Conservation (phyloP, 1,140 invertebrate species). For the Mercenaria mercenaria region DNA sequence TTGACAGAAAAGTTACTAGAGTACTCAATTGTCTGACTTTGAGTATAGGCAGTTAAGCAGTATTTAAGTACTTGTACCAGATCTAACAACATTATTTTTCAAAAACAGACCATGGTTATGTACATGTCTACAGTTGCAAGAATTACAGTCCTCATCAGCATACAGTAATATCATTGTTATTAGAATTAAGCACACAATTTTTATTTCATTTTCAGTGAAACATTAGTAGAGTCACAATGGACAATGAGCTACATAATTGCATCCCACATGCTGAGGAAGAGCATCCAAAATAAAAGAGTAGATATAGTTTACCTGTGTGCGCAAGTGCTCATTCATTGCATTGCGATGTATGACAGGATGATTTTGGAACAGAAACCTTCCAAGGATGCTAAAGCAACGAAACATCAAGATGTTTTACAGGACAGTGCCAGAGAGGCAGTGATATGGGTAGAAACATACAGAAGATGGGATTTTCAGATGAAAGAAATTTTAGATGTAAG, state of each 20-base stretch:
- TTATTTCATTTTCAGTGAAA: not conserved
- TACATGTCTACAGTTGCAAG: not conserved
- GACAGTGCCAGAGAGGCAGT: no score
- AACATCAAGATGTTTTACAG: not conserved
- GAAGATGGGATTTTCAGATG: not conserved
- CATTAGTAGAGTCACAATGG: not conserved
- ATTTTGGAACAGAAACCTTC: not conserved
- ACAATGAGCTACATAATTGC: not conserved
- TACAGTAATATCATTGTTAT: not conserved
- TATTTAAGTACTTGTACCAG: no score
- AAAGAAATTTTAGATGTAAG: not conserved
- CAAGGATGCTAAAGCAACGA: not conserved
- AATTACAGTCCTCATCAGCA: no score
- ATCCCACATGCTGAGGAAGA: not conserved
- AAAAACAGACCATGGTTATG: no score
- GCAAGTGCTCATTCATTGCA: not conserved
- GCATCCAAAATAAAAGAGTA: not conserved
- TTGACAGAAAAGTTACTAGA: no score
- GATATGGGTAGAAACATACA: not conserved
- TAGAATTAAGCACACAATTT: not conserved
- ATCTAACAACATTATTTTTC: no score
- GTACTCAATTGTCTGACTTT: no score
- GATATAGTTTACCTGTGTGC: not conserved
- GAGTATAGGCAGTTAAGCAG: not conserved
- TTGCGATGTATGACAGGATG: constrained; percentile 11